Conservation (phyloP, 2,113 vertebrate genomes). For the Fulica atra region DNA sequence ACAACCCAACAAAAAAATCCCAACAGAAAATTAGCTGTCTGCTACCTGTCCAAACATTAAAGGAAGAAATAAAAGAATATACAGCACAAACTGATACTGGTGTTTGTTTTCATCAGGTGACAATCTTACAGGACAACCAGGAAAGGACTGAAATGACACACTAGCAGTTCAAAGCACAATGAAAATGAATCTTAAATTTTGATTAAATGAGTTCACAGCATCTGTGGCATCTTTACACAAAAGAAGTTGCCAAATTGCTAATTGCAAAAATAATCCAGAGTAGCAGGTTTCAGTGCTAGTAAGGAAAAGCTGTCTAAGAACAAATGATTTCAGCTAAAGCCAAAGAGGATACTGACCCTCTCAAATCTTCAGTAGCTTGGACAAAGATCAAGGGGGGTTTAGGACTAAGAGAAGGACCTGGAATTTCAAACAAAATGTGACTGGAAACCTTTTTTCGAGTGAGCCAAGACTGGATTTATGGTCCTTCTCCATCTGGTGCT, state of each 20-base stretch:
- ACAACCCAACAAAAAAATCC: no score
- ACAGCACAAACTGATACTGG: not conserved
- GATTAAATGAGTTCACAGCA: slow-evolving; percentile 42
- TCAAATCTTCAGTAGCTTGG: slow-evolving; percentile 11
- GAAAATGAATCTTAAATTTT: slow-evolving; percentile 2
- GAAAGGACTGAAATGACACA: not conserved
- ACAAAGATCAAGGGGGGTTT: not conserved
- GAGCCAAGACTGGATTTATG: slow-evolving; percentile 30
- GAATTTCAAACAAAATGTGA: not conserved
- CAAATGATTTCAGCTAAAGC: not conserved
- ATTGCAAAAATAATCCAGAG: slow-evolving; percentile 33
- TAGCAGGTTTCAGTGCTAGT: not conserved
- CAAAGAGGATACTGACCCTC: not conserved
- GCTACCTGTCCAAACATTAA: not conserved
- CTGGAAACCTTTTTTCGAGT: not conserved
- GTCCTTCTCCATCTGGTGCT: slow-evolving; percentile 49
- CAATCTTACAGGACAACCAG: not conserved
- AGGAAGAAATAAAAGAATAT: not conserved
- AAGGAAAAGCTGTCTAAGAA: not conserved
- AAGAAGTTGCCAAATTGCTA: slow-evolving; percentile 38
- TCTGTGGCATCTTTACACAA: slow-evolving; percentile 32
- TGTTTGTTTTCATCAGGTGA: not conserved
- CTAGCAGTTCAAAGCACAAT: slow-evolving; percentile 35
- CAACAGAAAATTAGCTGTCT: not conserved
- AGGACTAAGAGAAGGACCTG: not conserved